Evolutionary conservation across 2,113 vertebrate species (phyloP).

Genomic region (Muscicapa adusta): DNA sequence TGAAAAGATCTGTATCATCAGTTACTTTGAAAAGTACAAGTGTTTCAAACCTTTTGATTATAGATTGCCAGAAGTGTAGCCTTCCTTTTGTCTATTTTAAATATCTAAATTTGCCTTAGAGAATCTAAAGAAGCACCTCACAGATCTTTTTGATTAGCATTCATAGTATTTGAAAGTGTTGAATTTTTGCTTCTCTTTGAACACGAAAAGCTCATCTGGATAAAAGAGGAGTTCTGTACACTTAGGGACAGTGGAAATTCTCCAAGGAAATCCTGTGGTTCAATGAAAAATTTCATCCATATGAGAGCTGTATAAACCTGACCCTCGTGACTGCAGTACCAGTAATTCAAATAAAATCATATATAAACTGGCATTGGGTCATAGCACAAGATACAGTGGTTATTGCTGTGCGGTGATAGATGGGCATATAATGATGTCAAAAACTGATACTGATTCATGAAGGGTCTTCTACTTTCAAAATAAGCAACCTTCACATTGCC

Average conservation of each 20-base stretch:
- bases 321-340: background rate
- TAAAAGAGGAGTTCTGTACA: background rate
- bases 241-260: background rate
- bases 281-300: background rate
- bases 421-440: background rate
- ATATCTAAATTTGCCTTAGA: background rate
- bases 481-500: conserved; percentile 17
- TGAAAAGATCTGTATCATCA: background rate
- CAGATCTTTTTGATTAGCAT: background rate
- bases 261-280: background rate
- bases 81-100: background rate
- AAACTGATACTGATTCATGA: conserved; percentile 24
- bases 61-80: background rate
- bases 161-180: background rate
- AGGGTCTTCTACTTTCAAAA: conserved; percentile 2
- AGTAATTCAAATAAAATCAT: background rate
- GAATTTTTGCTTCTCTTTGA: conserved; percentile 43
- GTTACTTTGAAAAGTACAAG: background rate
- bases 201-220: conserved; percentile 4
- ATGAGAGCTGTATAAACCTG: background rate
- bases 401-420: background rate
- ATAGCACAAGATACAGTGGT: background rate
- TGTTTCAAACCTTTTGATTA: background rate
- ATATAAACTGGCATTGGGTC: background rate
- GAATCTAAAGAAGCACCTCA: background rate